Percentiles rank a stretch among this genome's conserved stretches.
phyloP scores from a whole-genome alignment of 92 coral and sea anemone species.

The Actinostola sp. region DNA sequence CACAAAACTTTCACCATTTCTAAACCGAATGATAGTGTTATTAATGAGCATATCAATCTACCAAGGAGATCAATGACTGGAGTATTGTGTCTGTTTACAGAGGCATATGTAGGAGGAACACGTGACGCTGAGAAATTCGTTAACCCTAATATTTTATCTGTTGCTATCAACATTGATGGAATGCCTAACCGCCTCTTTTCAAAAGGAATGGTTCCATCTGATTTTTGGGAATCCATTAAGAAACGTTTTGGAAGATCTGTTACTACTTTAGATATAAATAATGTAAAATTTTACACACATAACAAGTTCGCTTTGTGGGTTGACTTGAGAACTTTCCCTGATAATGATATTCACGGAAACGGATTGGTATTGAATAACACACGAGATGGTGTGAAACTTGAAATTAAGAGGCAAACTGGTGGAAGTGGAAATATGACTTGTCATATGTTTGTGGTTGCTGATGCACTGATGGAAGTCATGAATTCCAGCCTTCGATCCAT shows the following conservation, averaged over 20 bases:
- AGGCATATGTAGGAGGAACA: slow-evolving; percentile 30
- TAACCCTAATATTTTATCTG: slow-evolving; percentile 30
- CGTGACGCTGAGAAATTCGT: slow-evolving; percentile 60
- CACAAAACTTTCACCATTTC: slow-evolving; percentile 59
- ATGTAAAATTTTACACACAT: slow-evolving; percentile 29
- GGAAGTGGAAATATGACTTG: slow-evolving; percentile 43
- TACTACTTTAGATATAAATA: background rate
- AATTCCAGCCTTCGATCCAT: slow-evolving; percentile 25
- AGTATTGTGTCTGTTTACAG: slow-evolving; percentile 50
- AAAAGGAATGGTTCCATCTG: slow-evolving; percentile 21
- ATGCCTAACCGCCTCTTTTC: slow-evolving; percentile 55
- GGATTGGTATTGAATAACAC: slow-evolving; percentile 40
- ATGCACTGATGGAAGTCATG: slow-evolving; percentile 52
- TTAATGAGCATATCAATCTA: slow-evolving; percentile 47
- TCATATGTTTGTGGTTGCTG: slow-evolving; percentile 41
- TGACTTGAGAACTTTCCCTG: slow-evolving; percentile 50
- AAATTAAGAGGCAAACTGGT: slow-evolving; percentile 3
- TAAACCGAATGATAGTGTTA: slow-evolving; percentile 27
- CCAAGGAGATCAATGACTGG: slow-evolving; percentile 63
- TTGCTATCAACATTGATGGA: slow-evolving; percentile 37
- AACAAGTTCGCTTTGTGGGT: slow-evolving; percentile 55
- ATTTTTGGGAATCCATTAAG: slow-evolving; percentile 26
- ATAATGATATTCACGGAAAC: slow-evolving; percentile 47
- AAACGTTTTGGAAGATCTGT: slow-evolving; percentile 17
- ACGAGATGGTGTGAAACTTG: slow-evolving; percentile 47